Evolutionary conservation across 2,797 vertebrate genomes (phyloP).

Genomic region (Enteromius viviparus): DNA sequence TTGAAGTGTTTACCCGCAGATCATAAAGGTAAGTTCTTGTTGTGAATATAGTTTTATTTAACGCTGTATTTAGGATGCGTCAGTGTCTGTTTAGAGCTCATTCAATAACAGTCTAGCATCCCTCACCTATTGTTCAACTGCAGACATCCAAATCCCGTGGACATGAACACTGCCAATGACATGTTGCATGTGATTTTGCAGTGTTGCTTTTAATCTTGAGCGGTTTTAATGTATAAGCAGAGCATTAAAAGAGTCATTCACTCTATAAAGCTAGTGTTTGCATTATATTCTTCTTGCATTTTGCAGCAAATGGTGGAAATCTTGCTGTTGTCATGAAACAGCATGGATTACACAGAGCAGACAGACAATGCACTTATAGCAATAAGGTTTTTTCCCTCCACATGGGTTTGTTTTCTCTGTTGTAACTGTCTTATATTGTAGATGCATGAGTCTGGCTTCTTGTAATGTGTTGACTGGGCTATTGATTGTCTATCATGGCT

Average conservation of each 20-base stretch:
- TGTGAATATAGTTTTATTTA: not conserved
- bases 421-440: conserved; percentile 8
- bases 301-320: conserved; percentile 27
- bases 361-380: not conserved
- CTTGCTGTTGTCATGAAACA: conserved; percentile 29
- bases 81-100: conserved; percentile 12
- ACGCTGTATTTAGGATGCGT: not conserved
- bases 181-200: conserved; percentile 22
- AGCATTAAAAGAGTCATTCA: not conserved
- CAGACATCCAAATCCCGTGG: conserved; percentile 45
- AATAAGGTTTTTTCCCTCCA: not conserved
- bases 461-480: conserved; percentile 2
- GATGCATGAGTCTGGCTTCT: not conserved
- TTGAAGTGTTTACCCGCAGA: not conserved
- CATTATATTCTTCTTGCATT: not conserved
- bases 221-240: not conserved
- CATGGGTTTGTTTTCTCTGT: not conserved
- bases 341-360: conserved; percentile 2
- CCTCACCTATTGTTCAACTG: conserved; percentile 60
- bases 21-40: conserved; percentile 49
- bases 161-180: conserved; percentile 29
- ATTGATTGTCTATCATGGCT: conserved; percentile 18
- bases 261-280: not conserved
- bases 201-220: not conserved
- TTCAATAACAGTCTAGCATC: conserved; percentile 43